Conservation (phyloP, 2,113 vertebrate species). For the Solea solea region DNA sequence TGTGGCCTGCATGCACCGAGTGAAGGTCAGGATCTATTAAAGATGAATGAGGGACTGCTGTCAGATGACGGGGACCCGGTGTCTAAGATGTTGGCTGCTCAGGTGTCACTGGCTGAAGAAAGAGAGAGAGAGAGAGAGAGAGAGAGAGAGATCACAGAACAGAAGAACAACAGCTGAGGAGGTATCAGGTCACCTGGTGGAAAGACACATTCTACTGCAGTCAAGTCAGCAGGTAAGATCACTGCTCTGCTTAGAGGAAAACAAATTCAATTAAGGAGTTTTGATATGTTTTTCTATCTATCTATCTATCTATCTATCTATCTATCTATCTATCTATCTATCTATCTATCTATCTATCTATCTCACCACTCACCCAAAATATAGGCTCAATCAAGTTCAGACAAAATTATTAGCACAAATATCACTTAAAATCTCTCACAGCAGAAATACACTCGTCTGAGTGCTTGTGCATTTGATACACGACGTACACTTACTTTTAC, state of each 20-base stretch:
- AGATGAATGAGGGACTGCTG: constrained; percentile 67
- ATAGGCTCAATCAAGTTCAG: too few species aligned
- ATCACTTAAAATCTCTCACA: too few species aligned
- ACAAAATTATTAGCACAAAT: too few species aligned
- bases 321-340: too few species aligned
- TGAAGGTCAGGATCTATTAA: constrained; percentile 62
- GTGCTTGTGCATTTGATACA: too few species aligned
- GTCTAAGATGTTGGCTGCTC: constrained; percentile 68
- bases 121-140: constrained; percentile 44
- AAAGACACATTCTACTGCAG: constrained; percentile 30
- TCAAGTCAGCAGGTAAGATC: constrained; percentile 61
- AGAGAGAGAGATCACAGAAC: constrained; percentile 59
- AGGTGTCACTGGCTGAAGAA: constrained; percentile 66
- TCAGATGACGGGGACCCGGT: constrained; percentile 23
- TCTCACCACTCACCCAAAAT: background rate
- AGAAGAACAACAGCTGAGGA: constrained; percentile 65
- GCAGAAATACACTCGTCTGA: too few species aligned
- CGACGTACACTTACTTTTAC: too few species aligned
- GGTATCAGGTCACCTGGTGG: constrained; percentile 60
- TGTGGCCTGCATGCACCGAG: background rate
- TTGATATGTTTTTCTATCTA: too few species aligned
- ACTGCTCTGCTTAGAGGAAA: too few species aligned
- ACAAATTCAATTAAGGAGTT: too few species aligned
- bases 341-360: too few species aligned
- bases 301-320: too few species aligned